Base-by-base conservation (phyloP, 2,797 vertebrate genomes). In the Coracias cyanogaster region DNA sequence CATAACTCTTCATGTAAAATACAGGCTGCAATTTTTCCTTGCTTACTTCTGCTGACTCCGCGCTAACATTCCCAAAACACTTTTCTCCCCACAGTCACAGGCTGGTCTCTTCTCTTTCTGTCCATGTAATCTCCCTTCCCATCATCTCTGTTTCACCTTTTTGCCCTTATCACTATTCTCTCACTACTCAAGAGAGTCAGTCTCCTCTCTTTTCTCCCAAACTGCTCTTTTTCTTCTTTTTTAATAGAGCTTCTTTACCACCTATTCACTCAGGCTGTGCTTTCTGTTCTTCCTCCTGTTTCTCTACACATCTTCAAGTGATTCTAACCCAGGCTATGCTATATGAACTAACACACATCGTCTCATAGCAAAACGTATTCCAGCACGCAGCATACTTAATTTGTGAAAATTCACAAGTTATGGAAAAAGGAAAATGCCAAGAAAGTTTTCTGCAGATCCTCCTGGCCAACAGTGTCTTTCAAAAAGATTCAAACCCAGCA, bases 211-310 rank as follows among this genome's bases (percentile, higher is more conserved):
- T 28, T 61, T 86, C 74, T 80, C 72, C 82, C 71, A 87, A 87
- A 89, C 78, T 83, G 74, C n/a, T 80, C 57, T 94, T 94, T 93
- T 91, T 65, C 60, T 90, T 89, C 64, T 54, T 89, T 89, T 92
- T 81, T 78, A 86, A 83, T 33, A 73, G 81, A 0, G 0, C 29
- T 82, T 82, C 52, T 89, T 77, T 87, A 82, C 41, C 26, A 39
- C 73, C 39, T 66, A 45, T 55, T 60, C 64, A 67, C 76, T 80
- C 35, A 52, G 39, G 11, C 43, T 82, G 37, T 9, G 20, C 28
- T 62, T 87, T 70, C 82, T 70, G 45, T 31, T 33, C 57, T 65
- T 83, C 12, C 43, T 81, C 60, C 80, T 37, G 9, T 51, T 93
- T 69, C 62, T 69, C 46, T 21, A 11, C 39, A 20, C 29, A 19